Percentiles rank a stretch among this genome's conserved stretches.
These are phyloP conservation scores for Galeopterus variegatus DNA, from an alignment of 2,113 vertebrate genomes.

Conservation along the genomic window DNA sequence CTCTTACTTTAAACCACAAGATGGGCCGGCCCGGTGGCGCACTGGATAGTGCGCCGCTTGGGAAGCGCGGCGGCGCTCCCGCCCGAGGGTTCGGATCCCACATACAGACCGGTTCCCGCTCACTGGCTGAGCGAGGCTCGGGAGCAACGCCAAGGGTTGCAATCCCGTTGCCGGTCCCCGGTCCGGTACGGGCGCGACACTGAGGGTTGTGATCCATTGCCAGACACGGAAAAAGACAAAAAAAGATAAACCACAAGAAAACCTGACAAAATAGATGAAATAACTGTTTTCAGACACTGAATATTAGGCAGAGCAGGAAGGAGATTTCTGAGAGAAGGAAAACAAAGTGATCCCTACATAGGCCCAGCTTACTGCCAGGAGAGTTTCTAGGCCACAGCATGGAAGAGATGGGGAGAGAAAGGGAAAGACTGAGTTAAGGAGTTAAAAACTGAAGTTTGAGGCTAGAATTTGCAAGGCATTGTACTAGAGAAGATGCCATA, in stretches of 20 bases:
- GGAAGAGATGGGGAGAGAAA: rapidly evolving
- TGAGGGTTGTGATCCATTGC: too few relatives aligned
- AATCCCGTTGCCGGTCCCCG: too few relatives aligned
- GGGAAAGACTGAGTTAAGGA: too few relatives aligned
- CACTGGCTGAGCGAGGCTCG: too few relatives aligned
- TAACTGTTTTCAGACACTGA: not conserved
- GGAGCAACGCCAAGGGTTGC: too few relatives aligned
- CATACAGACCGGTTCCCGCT: too few relatives aligned
- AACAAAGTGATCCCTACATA: not conserved
- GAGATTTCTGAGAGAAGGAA: not conserved
- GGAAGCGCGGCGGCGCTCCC: too few relatives aligned
- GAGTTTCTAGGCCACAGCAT: not conserved
- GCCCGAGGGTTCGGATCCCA: too few relatives aligned
- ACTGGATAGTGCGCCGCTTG: too few relatives aligned
- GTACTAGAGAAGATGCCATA: not conserved
- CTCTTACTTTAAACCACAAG: not conserved
- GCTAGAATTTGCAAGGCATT: not conserved
- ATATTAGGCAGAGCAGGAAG: not conserved
- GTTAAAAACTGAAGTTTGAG: not conserved
- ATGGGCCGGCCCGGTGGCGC: too few relatives aligned
- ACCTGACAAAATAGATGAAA: not conserved
- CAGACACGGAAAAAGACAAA: too few relatives aligned
- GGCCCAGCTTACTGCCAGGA: not conserved
- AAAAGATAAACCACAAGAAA: not conserved
- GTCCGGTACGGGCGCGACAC: too few relatives aligned